A percentile compares a stretch with the other conserved stretches of the same genome.
Conservation (phyloP, 2,113 vertebrate genomes). For the Bungarus multicinctus region DNA sequence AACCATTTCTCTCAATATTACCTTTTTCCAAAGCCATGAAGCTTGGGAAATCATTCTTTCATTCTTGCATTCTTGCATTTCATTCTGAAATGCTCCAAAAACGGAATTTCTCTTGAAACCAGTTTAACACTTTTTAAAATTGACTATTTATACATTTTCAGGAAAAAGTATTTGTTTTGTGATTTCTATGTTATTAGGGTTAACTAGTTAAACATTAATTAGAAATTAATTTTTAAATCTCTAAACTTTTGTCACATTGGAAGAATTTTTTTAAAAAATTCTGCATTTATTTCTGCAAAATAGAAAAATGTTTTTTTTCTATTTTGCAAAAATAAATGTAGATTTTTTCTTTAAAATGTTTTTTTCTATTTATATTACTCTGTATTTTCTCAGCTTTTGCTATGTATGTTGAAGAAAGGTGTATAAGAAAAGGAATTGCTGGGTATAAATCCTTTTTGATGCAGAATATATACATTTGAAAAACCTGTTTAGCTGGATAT, state of each 20-base stretch:
- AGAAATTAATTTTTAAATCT: background rate
- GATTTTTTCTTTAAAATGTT: too few relatives aligned
- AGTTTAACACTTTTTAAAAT: background rate
- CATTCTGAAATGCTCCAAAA: background rate
- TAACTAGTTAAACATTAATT: background rate
- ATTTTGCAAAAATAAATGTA: too few relatives aligned
- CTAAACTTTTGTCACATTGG: background rate
- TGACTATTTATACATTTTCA: background rate
- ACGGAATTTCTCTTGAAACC: background rate
- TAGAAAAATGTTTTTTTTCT: background rate
- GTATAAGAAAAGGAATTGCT: slow-evolving; percentile 24
- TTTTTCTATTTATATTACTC: background rate
- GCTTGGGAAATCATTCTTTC: too few relatives aligned
- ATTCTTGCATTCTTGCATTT: too few relatives aligned
- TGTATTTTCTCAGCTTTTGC: slow-evolving; percentile 17
- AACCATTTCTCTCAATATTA: background rate
- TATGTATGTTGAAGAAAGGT: background rate
- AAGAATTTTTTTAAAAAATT: background rate
- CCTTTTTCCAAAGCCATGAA: background rate
- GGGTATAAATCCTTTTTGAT: slow-evolving; percentile 40
- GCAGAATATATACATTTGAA: slow-evolving; percentile 26
- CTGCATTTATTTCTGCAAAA: background rate
- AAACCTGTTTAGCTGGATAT: slow-evolving; percentile 41
- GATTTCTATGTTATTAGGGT: background rate
- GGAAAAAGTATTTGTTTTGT: background rate